These are phyloP conservation scores for Drosophila albomicans DNA, from an alignment of 1,140 invertebrate genomes.

Conservation along the genomic window DNA sequence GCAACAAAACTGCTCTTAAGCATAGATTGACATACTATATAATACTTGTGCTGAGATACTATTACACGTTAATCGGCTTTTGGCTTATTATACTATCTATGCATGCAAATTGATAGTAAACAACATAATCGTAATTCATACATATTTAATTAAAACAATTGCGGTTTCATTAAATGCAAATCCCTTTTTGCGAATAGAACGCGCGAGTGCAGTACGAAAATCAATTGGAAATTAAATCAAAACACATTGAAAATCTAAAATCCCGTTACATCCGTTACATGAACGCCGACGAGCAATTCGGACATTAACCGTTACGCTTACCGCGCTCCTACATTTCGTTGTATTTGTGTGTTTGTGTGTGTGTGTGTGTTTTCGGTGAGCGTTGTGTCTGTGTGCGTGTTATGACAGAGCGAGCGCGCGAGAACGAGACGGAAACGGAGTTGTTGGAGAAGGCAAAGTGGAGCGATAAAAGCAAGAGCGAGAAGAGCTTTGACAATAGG, in stretches of 20 bases:
- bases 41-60: slow-evolving; percentile 17
- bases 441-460: not conserved
- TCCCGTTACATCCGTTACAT: slow-evolving; percentile 31
- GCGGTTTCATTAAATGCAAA: slow-evolving; percentile 48
- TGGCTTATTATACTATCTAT: not conserved
- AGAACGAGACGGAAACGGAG: slow-evolving; percentile 19
- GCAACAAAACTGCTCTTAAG: slow-evolving; percentile 25
- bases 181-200: slow-evolving; percentile 30
- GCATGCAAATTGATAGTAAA: slow-evolving; percentile 24
- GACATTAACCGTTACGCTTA: slow-evolving; percentile 69
- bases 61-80: not conserved
- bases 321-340: slow-evolving; percentile 20
- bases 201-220: slow-evolving; percentile 32
- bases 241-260: slow-evolving; percentile 44
- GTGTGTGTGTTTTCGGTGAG: slow-evolving; percentile 18
- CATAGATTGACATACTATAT: slow-evolving; percentile 30
- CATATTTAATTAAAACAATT: slow-evolving; percentile 28
- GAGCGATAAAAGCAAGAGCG: not conserved
- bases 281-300: slow-evolving; percentile 51
- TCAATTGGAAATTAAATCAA: slow-evolving; percentile 78
- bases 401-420: slow-evolving; percentile 52
- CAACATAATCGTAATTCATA: not conserved
- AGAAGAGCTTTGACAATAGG: slow-evolving; percentile 62
- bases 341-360: not conserved
- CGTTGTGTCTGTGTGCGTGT: slow-evolving; percentile 31